phyloP scores from a whole-genome alignment of 2,113 vertebrate genomes.

The Xiphias gladius region DNA sequence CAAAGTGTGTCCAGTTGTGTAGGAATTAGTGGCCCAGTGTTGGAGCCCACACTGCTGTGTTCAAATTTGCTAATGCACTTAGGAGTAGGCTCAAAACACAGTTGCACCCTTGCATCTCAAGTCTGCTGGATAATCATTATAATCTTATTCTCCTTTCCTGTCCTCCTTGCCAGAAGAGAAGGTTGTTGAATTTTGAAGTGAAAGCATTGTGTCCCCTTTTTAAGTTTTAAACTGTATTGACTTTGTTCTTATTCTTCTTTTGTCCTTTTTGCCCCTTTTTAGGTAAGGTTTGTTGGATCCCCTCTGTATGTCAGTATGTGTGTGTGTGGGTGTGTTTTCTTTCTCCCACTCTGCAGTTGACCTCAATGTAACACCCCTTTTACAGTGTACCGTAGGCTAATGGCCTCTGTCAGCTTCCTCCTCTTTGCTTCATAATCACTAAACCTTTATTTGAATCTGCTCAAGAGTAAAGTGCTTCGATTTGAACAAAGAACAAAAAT shows the following conservation, averaged over 20 bases:
- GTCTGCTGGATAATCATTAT: constrained; percentile 63
- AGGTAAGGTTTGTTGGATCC: constrained; percentile 89
- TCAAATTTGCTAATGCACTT: constrained; percentile 45
- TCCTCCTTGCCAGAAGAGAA: constrained; percentile 67
- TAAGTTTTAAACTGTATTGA: constrained; percentile 87
- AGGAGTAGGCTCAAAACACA: constrained; percentile 33
- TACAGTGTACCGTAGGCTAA: constrained; percentile 84
- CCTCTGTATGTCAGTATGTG: constrained; percentile 80
- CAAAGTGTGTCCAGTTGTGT: constrained; percentile 68
- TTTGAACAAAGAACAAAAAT: constrained; percentile 75
- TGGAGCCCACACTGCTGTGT: constrained; percentile 39
- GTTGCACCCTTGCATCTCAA: constrained; percentile 49
- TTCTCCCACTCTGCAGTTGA: constrained; percentile 83
- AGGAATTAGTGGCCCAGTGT: constrained; percentile 56
- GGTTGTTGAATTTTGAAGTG: constrained; percentile 72
- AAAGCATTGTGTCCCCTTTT: constrained; percentile 84
- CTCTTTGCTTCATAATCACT: constrained; percentile 86
- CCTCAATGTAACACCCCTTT: constrained; percentile 83
- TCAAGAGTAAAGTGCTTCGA: constrained; percentile 75
- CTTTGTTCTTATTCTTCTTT: constrained; percentile 87
- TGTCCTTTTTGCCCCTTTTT: constrained; percentile 84
- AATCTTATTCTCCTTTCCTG: constrained; percentile 70
- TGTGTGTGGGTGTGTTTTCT: constrained; percentile 77
- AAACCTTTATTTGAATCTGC: constrained; percentile 83
- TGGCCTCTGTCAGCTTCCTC: constrained; percentile 84